Conservation (phyloP, 2,888 invertebrate genomes). For the Amitus sp. region DNA sequence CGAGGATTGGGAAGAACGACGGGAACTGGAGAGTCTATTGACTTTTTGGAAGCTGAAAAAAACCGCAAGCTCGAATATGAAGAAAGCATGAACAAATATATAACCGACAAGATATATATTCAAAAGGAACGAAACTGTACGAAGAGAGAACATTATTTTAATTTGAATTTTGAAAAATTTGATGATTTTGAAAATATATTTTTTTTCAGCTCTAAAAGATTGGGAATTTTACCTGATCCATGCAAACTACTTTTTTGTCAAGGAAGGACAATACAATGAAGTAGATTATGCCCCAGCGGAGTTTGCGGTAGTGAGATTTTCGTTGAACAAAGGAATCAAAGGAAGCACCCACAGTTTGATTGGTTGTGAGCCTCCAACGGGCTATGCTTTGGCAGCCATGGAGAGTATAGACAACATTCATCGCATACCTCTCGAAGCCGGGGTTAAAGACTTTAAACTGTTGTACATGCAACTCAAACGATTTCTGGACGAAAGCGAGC, state of each 20-base stretch:
- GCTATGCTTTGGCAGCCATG: conserved; percentile 65
- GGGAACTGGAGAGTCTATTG: conserved; percentile 49
- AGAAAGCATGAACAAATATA: conserved; percentile 47
- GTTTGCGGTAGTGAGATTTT: conserved; percentile 67
- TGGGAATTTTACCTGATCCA: conserved; percentile 59
- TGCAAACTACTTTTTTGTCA: conserved; percentile 58
- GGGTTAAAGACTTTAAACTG: conserved; percentile 51
- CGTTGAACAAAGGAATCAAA: conserved; percentile 64
- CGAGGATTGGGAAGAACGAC: conserved; percentile 48
- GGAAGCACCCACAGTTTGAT: conserved; percentile 61
- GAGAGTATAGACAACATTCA: conserved; percentile 66
- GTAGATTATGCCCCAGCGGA: conserved; percentile 68
- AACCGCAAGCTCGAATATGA: conserved; percentile 36
- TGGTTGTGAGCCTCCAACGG: conserved; percentile 61
- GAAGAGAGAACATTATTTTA: no score
- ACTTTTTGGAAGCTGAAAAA: conserved; percentile 40
- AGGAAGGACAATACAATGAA: conserved; percentile 31
- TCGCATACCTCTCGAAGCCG: conserved; percentile 60
- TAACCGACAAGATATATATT: conserved; percentile 39
- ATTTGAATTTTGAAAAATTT: conserved; percentile 1
- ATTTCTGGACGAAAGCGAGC: conserved; percentile 51
- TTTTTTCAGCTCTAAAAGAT: conserved; percentile 45
- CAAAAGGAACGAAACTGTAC: conserved; percentile 41
- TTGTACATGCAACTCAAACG: conserved; percentile 63
- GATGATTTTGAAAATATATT: conserved; percentile 5